Evolutionary conservation across 2,888 invertebrate genomes (phyloP), one percentile per base, ranked within the genome.

Genomic region (Mythimna vitellina): DNA sequence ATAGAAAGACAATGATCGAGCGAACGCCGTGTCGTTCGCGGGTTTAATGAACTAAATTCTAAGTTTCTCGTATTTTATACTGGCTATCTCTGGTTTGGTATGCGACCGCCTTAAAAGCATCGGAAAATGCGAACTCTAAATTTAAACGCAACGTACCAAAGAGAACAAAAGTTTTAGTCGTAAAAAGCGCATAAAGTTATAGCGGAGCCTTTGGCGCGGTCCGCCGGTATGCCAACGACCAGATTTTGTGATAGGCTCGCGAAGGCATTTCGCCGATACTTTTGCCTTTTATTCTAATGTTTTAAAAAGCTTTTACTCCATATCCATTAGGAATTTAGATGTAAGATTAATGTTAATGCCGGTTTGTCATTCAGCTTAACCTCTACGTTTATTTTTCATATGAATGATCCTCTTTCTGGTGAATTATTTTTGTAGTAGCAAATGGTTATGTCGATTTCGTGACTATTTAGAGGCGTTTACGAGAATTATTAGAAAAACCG

Each of bases 121-220:
- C 80, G 77, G 80, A 89, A 89, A 89, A 90, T 88, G 89, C 87
- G 88, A 90, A 90, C 86, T 90, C 88, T 89, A 86, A 90, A 89
- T 89, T 84, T 88, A 87, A 87, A 89, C 85, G 69, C 83, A 80
- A 86, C 86, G 83, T 86, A 83, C 89, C 89, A 88, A 89, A 88
- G 85, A 86, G 87, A 87, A 87, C 75, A 87, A 88, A 77, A 87
- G 71, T 87, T 83, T 84, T 75, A 76, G 87, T 88, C 87, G 89
- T 90, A 89, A 91, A 91, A 90, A 88, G 73, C 79, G 87, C 88
- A 86, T 87, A 85, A 87, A 84, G 83, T 80, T 87, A 88, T 82
- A 82, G 76, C 85, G 86, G 86, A 82, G 82, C 83, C 87, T 87
- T 86, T 82, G 80, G 78, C 65, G 65, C 76, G 70, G 73, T 56